Evolutionary conservation across 2,113 vertebrate genomes (phyloP).

Genomic region (Rhodinocichla rosea): DNA sequence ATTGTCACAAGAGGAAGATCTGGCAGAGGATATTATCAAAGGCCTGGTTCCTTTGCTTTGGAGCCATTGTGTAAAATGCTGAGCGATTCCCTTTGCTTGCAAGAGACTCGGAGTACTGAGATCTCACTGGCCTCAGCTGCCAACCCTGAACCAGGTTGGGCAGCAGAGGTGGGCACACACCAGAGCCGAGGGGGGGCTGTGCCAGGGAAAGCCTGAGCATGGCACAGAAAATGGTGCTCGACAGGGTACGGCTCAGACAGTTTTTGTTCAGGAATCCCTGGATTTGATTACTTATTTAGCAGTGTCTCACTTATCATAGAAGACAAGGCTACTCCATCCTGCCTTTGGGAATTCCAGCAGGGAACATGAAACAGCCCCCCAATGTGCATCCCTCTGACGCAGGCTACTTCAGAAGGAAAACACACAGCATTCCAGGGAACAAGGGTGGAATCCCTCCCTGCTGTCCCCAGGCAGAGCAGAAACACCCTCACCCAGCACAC

Average conservation of each 20-base stretch:
- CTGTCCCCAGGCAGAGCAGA: background rate
- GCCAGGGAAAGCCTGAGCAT: background rate
- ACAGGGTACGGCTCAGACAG: background rate
- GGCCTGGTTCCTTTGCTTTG: background rate
- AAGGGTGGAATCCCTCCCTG: background rate
- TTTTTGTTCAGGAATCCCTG: background rate
- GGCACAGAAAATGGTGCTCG: background rate
- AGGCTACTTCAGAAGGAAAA: background rate
- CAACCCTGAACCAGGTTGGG: background rate
- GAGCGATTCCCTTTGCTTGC: background rate
- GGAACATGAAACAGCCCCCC: background rate
- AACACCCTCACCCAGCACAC: background rate
- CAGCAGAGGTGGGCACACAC: background rate
- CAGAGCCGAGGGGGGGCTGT: background rate
- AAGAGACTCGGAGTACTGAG: background rate
- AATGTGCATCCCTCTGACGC: rapidly evolving
- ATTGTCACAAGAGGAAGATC: background rate
- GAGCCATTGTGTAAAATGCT: background rate
- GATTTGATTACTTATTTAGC: background rate
- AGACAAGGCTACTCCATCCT: background rate
- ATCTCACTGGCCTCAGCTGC: background rate
- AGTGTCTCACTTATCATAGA: background rate
- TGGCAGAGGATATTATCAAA: background rate
- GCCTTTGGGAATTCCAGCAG: background rate
- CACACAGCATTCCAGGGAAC: rapidly evolving